A percentile compares a stretch with the other conserved stretches of the same genome.
Conservation (phyloP, 2,113 vertebrate species). For the Emydura subglobosa region DNA sequence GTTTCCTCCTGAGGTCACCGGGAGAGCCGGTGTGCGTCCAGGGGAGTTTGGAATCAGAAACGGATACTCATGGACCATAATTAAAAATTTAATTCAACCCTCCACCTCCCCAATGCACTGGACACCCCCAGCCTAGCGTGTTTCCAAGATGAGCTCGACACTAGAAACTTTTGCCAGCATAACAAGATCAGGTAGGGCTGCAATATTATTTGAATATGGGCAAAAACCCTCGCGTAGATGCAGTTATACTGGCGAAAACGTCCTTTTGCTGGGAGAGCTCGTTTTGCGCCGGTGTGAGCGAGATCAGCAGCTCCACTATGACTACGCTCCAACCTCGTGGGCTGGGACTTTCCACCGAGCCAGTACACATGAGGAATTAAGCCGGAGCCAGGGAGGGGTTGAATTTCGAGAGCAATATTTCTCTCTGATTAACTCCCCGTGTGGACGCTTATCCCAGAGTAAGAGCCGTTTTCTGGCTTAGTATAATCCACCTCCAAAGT, state of each 20-base stretch:
- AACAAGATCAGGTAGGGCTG: no score
- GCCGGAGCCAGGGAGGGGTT: neutral
- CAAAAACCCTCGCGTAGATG: neutral
- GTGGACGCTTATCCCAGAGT: neutral
- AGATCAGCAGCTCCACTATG: no score
- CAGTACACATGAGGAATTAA: neutral
- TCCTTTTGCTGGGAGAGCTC: neutral
- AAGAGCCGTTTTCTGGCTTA: neutral
- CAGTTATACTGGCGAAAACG: neutral
- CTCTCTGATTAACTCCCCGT: no score
- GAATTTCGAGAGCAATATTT: neutral
- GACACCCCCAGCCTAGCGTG: no score
- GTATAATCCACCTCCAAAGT: neutral
- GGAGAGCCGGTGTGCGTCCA: neutral
- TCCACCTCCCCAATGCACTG: neutral
- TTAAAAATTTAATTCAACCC: neutral
- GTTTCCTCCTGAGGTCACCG: neutral
- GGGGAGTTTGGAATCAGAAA: neutral
- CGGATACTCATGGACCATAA: neutral
- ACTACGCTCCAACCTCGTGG: neutral
- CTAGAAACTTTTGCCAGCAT: neutral
- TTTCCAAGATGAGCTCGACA: neutral
- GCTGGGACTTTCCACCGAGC: neutral
- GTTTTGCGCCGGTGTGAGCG: neutral
- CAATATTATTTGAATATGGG: no score